Conservation (phyloP, 2,113 vertebrate genomes). For the Eurypyga helias region DNA sequence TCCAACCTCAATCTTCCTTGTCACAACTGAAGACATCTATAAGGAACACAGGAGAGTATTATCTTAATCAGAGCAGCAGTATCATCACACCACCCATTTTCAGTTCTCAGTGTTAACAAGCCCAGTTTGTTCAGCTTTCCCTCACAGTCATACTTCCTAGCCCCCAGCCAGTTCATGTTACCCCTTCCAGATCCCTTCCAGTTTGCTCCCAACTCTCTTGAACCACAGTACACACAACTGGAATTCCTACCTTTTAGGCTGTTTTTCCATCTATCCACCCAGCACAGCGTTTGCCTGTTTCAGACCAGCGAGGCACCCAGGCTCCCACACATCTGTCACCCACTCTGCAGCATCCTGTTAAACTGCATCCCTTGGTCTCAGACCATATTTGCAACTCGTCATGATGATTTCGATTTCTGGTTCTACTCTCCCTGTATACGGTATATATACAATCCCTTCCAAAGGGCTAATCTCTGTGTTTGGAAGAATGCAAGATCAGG, state of each 20-base stretch:
- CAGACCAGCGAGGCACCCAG: background rate
- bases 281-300: background rate
- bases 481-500: background rate
- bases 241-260: background rate
- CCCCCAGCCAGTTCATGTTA: background rate
- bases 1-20: background rate
- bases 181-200: background rate
- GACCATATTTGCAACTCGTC: background rate
- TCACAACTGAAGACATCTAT: background rate
- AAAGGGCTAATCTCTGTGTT: background rate
- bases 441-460: background rate
- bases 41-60: background rate
- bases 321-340: background rate
- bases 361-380: background rate
- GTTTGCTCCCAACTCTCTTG: background rate
- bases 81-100: background rate
- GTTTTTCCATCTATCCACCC: background rate
- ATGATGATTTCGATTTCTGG: background rate
- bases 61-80: background rate
- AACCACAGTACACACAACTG: background rate
- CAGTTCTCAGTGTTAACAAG: background rate
- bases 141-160: rapidly evolving
- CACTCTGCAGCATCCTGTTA: background rate
- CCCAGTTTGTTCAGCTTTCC: background rate
- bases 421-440: background rate